Percentiles rank a stretch among this genome's conserved stretches.
phyloP scores from a whole-genome alignment of 2,888 invertebrate species.

The Cataglyphis cursor region DNA sequence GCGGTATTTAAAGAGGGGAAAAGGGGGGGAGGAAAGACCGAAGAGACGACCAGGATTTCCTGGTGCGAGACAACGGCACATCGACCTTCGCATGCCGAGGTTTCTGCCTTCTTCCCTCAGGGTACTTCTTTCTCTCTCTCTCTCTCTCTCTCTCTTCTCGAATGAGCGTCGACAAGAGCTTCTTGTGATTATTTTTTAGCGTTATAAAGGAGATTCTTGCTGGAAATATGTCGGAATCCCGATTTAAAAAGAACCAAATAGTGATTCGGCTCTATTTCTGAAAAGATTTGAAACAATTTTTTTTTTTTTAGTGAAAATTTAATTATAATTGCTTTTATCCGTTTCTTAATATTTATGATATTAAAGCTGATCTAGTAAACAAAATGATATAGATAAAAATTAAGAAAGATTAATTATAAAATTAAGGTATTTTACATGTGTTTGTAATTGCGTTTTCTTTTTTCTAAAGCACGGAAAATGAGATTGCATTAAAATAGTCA shows the following conservation, averaged over 20 bases:
- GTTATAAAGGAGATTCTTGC: constrained; percentile 21
- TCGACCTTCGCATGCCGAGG: constrained; percentile 79
- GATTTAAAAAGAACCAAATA: background rate
- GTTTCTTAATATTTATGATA: background rate
- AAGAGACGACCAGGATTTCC: constrained; percentile 75
- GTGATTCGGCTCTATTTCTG: background rate
- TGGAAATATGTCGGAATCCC: constrained; percentile 23
- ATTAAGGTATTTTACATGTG: background rate
- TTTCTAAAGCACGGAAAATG: background rate
- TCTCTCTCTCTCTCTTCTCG: constrained; percentile 33
- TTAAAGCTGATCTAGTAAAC: background rate
- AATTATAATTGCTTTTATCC: background rate
- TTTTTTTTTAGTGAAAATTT: background rate
- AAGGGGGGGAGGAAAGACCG: constrained; percentile 45
- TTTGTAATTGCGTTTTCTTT: background rate
- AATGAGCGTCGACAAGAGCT: constrained; percentile 42
- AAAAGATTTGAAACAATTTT: background rate
- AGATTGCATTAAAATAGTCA: background rate
- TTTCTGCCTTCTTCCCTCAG: constrained; percentile 68
- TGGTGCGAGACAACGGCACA: constrained; percentile 80
- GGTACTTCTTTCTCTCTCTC: constrained; percentile 59
- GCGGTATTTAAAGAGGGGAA: constrained; percentile 38
- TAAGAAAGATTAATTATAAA: background rate
- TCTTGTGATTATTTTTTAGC: constrained; percentile 46
- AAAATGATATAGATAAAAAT: background rate